Evolutionary conservation across 1,140 invertebrate species (phyloP).

Genomic region (Drosophila ananassae): DNA sequence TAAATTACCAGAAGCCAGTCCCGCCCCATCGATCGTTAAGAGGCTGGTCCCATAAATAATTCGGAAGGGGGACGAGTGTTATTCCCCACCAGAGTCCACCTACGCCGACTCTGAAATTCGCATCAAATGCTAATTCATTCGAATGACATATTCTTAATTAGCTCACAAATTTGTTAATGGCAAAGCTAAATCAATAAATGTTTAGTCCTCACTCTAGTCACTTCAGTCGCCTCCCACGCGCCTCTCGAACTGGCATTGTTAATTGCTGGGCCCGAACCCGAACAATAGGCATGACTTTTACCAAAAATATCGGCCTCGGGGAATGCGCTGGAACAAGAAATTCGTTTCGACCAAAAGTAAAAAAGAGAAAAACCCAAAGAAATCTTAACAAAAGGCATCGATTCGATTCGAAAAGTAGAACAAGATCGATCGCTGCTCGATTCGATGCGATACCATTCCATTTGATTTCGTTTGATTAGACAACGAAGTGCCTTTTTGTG

Average conservation of each 20-base stretch:
- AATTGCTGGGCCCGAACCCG: slow-evolving; percentile 38
- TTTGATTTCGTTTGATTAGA: slow-evolving; percentile 52
- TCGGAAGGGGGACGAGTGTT: slow-evolving; percentile 14
- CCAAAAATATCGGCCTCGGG: slow-evolving; percentile 27
- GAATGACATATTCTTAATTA: slow-evolving; percentile 46
- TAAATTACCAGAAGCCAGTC: slow-evolving; percentile 37
- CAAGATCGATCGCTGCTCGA: slow-evolving; percentile 56
- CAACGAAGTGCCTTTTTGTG: slow-evolving; percentile 27
- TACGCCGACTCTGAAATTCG: slow-evolving; percentile 38
- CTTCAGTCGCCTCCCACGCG: slow-evolving; percentile 22
- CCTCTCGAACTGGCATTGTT: slow-evolving; percentile 19
- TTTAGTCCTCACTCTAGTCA: background rate
- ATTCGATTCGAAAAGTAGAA: slow-evolving; percentile 52
- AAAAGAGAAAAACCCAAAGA: slow-evolving; percentile 31
- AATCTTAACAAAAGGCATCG: slow-evolving; percentile 39
- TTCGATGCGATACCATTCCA: slow-evolving; percentile 30
- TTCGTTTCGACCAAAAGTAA: slow-evolving; percentile 24
- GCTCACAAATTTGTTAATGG: slow-evolving; percentile 50
- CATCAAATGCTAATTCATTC: slow-evolving; percentile 41
- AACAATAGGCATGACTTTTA: slow-evolving; percentile 61
- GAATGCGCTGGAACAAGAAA: slow-evolving; percentile 44
- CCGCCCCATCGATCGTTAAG: slow-evolving; percentile 22
- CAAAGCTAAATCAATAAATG: slow-evolving; percentile 45
- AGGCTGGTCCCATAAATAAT: slow-evolving; percentile 36
- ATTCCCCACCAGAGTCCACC: slow-evolving; percentile 12